Evolutionary conservation across 1,140 invertebrate genomes (phyloP), one percentile per base, ranked within the genome.

Genomic region (Tyrophagus putrescentiae): DNA sequence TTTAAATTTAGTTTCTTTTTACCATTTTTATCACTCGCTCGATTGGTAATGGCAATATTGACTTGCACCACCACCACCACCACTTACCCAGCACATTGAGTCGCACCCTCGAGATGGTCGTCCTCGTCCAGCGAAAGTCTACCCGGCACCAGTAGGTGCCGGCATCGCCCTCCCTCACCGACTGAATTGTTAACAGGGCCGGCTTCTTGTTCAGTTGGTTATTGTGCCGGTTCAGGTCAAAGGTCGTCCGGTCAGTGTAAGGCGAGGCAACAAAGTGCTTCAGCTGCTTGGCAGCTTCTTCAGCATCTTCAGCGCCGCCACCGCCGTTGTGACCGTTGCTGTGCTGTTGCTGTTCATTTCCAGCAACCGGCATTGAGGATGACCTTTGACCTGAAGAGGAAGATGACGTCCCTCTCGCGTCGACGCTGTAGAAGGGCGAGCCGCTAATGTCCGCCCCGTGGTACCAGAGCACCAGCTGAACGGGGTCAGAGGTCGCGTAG

Each of bases 381-480:
- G n/a, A n/a, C n/a, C n/a, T n/a, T n/a, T n/a, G n/a, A n/a, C n/a
- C n/a, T n/a, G n/a, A n/a, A n/a, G n/a, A n/a, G n/a, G n/a, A n/a
- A n/a, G n/a, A 21, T 48, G 45, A 18, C 52, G 52, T 1, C n/a
- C 31, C 27, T n/a, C 65, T 29, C n/a, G 65, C 66, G 39, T 67
- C 66, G n/a, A 67, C 27, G 23, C 63, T 85, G 75, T 87, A 87
- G 68, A 87, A 87, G 21, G 84, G 84, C 9, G 78, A 77, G 62
- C 79, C 80, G 57, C 77, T 77, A 65, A 84, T 83, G 62, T 84
- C 82, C 29, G 64, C 60, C 7, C 62, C 65, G 69, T 85, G 85
- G 72, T 84, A 87, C 85, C 85, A 88, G 65, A 88, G 85, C 65
- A 87, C 83, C 3, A 59, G 25, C n/a, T 41, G 34, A 5, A 59